phyloP scores from a whole-genome alignment of 2,113 vertebrate species.

The Tapirus terrestris region DNA sequence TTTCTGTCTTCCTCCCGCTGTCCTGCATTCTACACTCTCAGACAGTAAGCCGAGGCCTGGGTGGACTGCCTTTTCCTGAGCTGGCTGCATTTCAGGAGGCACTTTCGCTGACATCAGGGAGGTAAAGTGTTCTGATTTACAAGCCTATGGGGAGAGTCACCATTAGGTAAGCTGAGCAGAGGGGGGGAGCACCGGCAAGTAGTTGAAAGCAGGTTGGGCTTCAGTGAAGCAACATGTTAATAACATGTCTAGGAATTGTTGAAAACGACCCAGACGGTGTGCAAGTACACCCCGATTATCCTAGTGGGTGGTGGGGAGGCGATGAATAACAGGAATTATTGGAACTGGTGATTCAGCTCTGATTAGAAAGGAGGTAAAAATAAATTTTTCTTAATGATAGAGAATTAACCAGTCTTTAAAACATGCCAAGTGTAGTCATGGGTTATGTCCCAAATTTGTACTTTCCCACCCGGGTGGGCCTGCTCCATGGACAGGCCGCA shows the following conservation, averaged over 20 bases:
- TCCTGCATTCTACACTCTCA: not conserved
- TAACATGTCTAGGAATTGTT: not conserved
- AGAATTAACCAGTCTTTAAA: not conserved
- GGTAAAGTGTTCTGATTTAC: not conserved
- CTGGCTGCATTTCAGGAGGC: not conserved
- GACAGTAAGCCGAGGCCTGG: no score
- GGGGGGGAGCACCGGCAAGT: not conserved
- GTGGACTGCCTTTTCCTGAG: not conserved
- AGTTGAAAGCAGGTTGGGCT: not conserved
- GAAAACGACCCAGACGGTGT: not conserved
- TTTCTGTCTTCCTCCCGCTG: not conserved
- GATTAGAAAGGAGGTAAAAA: not conserved
- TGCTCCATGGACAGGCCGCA: not conserved
- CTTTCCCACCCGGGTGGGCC: not conserved
- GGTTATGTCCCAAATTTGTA: not conserved
- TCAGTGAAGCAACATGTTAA: not conserved
- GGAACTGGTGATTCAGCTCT: constrained; percentile 60
- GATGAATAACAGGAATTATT: not conserved
- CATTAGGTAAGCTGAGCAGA: not conserved
- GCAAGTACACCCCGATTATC: not conserved
- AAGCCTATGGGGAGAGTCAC: not conserved
- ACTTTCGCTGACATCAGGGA: not conserved
- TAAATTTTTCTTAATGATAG: not conserved
- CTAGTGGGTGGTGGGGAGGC: not conserved
- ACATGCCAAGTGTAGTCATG: not conserved